Conservation (phyloP, 2,888 invertebrate genomes). For the Cephus runcator region DNA sequence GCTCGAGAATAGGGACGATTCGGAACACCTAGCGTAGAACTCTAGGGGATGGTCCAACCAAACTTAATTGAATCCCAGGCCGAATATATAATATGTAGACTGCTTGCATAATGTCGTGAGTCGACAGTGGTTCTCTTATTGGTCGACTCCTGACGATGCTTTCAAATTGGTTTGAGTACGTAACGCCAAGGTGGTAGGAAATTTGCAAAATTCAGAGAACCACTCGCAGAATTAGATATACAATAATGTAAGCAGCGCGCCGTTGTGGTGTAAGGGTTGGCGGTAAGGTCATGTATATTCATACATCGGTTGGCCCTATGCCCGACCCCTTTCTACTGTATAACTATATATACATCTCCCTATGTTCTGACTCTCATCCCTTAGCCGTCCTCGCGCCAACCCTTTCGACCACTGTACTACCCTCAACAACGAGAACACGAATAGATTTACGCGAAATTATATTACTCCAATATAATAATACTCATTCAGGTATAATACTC, state of each 20-base stretch:
- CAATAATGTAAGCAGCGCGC: slow-evolving; percentile 66
- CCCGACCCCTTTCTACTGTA: slow-evolving; percentile 36
- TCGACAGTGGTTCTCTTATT: slow-evolving; percentile 49
- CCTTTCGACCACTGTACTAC: slow-evolving; percentile 12
- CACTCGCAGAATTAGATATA: slow-evolving; percentile 65
- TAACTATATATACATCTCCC: slow-evolving; percentile 58
- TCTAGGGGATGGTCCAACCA: slow-evolving; percentile 56
- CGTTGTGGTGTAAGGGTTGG: slow-evolving; percentile 64
- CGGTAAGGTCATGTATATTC: slow-evolving; percentile 65
- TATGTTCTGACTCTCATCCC: slow-evolving; percentile 36
- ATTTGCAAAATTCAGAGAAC: slow-evolving; percentile 58
- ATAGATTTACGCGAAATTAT: slow-evolving; percentile 51
- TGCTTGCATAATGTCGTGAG: slow-evolving; percentile 65
- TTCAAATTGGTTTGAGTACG: slow-evolving; percentile 10
- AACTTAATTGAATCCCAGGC: slow-evolving; percentile 66
- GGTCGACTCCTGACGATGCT: slow-evolving; percentile 18
- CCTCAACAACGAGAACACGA: slow-evolving; percentile 53
- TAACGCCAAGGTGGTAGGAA: slow-evolving; percentile 12
- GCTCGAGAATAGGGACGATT: slow-evolving; percentile 31
- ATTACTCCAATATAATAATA: neutral
- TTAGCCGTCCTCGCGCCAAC: slow-evolving; percentile 11
- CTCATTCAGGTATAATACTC: neutral
- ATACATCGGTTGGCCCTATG: slow-evolving; percentile 56
- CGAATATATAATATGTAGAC: slow-evolving; percentile 67
- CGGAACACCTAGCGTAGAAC: slow-evolving; percentile 40